These are phyloP conservation scores for Xenopus tropicalis DNA, from an alignment of 2,113 vertebrate species.

Conservation along the genomic window DNA sequence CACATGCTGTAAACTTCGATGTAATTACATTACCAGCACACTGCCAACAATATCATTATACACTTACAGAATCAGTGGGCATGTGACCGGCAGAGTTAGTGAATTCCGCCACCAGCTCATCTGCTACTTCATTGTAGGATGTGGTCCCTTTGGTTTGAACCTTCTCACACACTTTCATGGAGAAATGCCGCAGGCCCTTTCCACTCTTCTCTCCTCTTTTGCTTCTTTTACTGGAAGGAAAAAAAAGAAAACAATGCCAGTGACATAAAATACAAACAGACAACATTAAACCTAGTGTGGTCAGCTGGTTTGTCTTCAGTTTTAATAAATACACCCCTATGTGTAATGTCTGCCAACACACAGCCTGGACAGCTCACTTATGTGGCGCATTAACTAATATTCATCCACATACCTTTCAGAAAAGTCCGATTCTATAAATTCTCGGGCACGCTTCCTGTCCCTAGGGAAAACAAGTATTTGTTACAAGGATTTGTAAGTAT, in stretches of 20 bases:
- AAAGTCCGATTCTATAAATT: slow-evolving; percentile 79
- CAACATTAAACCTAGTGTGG: too few species aligned
- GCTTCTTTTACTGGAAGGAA: slow-evolving; percentile 68
- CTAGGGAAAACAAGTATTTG: slow-evolving; percentile 58
- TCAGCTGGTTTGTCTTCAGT: too few species aligned
- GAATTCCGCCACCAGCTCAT: slow-evolving; percentile 82
- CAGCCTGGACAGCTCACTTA: too few species aligned
- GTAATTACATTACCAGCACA: too few species aligned
- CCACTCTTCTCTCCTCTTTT: slow-evolving; percentile 86
- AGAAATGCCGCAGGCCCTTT: slow-evolving; percentile 83
- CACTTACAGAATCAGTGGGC: slow-evolving; percentile 73
- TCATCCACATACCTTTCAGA: slow-evolving; percentile 73
- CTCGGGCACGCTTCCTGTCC: slow-evolving; percentile 76
- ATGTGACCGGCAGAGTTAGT: slow-evolving; percentile 71
- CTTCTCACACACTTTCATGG: slow-evolving; percentile 90
- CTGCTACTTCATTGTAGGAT: slow-evolving; percentile 83
- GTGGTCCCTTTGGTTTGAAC: slow-evolving; percentile 85
- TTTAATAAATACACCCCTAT: too few species aligned
- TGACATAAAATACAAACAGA: neutral
- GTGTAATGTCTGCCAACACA: too few species aligned
- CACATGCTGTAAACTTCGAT: too few species aligned
- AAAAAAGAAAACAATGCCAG: neutral
- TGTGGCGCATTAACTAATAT: neutral
- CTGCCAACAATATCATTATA: too few species aligned
- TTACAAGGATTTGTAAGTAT: neutral